These are phyloP conservation scores for Myotis vivesi DNA, from an alignment of 2,797 vertebrate genomes.

Conservation along the genomic window DNA sequence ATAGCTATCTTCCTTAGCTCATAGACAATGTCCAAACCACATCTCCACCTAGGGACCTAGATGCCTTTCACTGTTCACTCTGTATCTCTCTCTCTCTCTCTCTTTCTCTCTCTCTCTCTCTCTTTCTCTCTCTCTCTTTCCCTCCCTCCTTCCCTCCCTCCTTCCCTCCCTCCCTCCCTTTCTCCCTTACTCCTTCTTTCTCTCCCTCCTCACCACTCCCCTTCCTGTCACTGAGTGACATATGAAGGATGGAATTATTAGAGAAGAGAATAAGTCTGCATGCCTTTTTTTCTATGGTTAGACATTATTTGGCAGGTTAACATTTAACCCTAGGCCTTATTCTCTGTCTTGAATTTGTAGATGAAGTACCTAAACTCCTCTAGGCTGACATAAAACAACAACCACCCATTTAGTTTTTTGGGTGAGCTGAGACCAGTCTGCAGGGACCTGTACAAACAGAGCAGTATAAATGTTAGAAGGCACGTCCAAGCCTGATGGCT, in stretches of 20 bases:
- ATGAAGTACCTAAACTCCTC: not conserved
- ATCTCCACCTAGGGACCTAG: not conserved
- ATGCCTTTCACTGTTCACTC: not conserved
- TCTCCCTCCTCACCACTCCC: not conserved
- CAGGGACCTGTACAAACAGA: not conserved
- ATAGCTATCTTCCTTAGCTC: not conserved
- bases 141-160: accelerated
- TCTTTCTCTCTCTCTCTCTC: too few relatives aligned
- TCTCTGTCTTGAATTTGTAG: not conserved
- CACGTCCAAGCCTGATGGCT: not conserved
- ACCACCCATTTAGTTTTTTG: not conserved
- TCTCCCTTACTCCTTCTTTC: not conserved
- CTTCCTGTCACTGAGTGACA: not conserved
- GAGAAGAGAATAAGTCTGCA: not conserved
- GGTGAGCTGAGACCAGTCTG: not conserved
- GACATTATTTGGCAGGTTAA: not conserved
- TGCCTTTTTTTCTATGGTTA: not conserved
- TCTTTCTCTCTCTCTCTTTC: accelerated
- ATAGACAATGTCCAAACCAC: not conserved
- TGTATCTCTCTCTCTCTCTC: not conserved
- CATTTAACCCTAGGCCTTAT: not conserved
- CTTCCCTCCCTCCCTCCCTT: accelerated
- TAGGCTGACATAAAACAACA: not conserved
- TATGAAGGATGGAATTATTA: not conserved
- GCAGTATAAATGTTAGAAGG: not conserved